Base-by-base conservation (phyloP, 2,888 invertebrate genomes). In the Tetramorium bicarinatum region DNA sequence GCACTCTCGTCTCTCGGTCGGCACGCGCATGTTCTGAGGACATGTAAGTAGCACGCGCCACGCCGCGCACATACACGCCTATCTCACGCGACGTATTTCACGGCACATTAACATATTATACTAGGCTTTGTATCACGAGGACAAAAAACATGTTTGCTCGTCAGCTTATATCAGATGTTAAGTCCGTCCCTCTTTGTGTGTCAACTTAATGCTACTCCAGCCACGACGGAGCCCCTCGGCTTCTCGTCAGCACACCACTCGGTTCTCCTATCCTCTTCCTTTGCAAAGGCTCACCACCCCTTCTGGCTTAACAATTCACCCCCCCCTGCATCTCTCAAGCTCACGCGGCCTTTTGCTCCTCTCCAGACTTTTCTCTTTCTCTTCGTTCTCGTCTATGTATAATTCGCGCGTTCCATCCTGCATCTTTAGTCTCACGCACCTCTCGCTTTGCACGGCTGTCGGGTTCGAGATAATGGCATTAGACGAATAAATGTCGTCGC, bases 191-290 rank as follows among this genome's bases (percentile, higher is more conserved):
- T 89, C 92, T 92, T 92, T 92, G 88, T 90, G 85, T 89, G 91
- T 92, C 92, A 92, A 92, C 92, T 92, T 92, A 92, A 92, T 92
- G 88, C 92, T 90, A 92, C 92, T 92, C 90, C 89, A 91, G 83
- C 87, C 87, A 82, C 85, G 75, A 87, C 49, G 89, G 84, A 91
- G 87, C 87, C 89, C 81, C 85, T 89, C 86, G 47, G 41, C 72
- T 72, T 85, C 72, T 79, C 85, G 87, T 89, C 85, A 80, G 74
- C 69, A 66, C 69, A 82, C 84, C 77, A 71, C 80, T 82, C 74
- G 49, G 66, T 83, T 83, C 67, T 49, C 34, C 41, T 25, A 13
- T 44, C 13, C 47, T 44, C 59, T 64, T 47, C 21, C 62, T 52
- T 52, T 41, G 44, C 34, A n/a, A 79, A 67, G 47, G 47, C 44